Evolutionary conservation across 2,888 invertebrate genomes (phyloP).

Genomic region (Zaprionus obscuricornis): DNA sequence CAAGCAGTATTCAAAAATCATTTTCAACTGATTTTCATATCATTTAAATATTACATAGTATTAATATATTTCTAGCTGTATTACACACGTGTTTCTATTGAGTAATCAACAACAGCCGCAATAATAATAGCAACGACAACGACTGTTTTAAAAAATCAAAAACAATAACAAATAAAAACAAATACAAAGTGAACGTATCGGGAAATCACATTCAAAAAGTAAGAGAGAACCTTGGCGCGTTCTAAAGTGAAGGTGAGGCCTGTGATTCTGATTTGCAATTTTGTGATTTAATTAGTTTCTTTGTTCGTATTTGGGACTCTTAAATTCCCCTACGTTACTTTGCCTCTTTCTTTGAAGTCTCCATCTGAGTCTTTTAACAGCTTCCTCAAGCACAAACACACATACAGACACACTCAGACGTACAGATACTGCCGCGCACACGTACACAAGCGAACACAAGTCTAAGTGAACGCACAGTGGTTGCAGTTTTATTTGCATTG

Average conservation of each 20-base stretch:
- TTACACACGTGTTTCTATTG: conserved; percentile 34
- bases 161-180: conserved; percentile 6
- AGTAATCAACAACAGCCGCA: conserved; percentile 37
- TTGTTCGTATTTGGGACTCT: no score
- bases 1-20: conserved; percentile 43
- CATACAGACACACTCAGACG: no score
- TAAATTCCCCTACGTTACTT: no score
- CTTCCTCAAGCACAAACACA: conserved; percentile 3
- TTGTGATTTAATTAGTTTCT: conserved; percentile 9
- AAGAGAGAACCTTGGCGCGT: conserved; percentile 50
- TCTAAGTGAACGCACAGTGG: no score
- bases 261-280: conserved; percentile 32
- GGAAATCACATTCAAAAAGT: conserved; percentile 35
- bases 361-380: no score
- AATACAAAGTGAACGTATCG: conserved; percentile 48
- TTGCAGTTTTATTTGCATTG: conserved; percentile 7
- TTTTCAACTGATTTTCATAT: conserved; percentile 25
- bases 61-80: conserved; percentile 5
- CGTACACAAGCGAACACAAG: no score
- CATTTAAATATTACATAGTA: conserved; percentile 6
- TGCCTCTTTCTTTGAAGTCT: neutral
- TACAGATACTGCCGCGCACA: no score
- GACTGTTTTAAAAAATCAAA: conserved; percentile 6
- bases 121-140: conserved; percentile 3
- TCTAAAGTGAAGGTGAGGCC: conserved; percentile 50